Base-by-base conservation (phyloP, 2,113 vertebrate species). In the Candoia aspera region DNA sequence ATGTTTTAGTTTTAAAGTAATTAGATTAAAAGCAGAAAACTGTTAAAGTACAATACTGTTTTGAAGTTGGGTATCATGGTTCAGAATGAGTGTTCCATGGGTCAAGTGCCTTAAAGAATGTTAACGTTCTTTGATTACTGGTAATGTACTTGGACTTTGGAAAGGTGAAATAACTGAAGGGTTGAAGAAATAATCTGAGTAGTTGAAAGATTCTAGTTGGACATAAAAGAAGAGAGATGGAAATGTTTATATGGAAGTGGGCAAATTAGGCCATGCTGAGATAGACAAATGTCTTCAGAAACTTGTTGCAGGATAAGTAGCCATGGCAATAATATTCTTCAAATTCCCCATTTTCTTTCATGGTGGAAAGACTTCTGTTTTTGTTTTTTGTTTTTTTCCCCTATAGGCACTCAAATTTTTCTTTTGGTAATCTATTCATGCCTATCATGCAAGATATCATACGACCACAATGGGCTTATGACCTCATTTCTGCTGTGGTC, bases 1-100 rank as follows among this genome's bases (percentile, higher is more conserved):
- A 26, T 19, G 59, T 92, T 86, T 12, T 86, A n/a, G 90, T 95
- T 93, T 95, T 92, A 64, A 87, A 19, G 2, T 95, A 95, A 94
- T 11, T 84, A 92, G 64, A 94, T 93, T 95, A 93, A 93, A 23
- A 86, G 6, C 58, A 92, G 87, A 26, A 89, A 93, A 91, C 64
- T 68, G 94, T n/a, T 49, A 88, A 85, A n/a, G 93, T 42, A 49
- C 94, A 62, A 12, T 58, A 57, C 57, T 64, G 59, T 55, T 42
- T 29, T 57, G 23, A 73, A 4, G 68, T 42, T 57, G 53, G n/a
- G 33, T 58, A 4, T 57, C 60, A 42, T 91, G 68, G 57, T 33
- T 54, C 11, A 13, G 84, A 85, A 86, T 54, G 9, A 10, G 42
- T 26, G n/a, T 21, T 83, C 58, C 57, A 33, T 29, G 23, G 3